These are phyloP conservation scores for Meiosimyza decipiens DNA, from an alignment of 2,888 invertebrate genomes.

Conservation along the genomic window DNA sequence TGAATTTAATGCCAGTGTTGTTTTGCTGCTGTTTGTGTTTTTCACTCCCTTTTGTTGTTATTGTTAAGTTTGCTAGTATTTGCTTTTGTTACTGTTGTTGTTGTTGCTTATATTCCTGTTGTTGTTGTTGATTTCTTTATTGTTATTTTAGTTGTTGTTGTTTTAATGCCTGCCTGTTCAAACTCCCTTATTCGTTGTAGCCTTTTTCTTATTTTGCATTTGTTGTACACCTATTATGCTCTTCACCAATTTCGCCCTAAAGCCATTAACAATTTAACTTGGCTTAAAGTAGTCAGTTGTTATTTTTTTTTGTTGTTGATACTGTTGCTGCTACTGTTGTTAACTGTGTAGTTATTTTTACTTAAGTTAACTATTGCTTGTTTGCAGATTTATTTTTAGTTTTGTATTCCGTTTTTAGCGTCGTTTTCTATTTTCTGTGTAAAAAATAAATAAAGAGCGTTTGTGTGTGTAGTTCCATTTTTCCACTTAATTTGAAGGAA, in stretches of 20 bases:
- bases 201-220: too few species aligned
- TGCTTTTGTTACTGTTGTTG: constrained; percentile 9
- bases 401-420: background rate
- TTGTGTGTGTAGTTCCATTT: too few species aligned
- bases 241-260: background rate
- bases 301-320: background rate
- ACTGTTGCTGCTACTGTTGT: background rate
- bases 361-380: background rate
- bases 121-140: constrained; percentile 12
- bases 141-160: constrained; percentile 36
- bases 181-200: background rate
- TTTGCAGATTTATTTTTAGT: background rate
- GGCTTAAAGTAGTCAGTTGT: constrained; percentile 19
- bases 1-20: constrained; percentile 23
- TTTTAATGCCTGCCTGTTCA: constrained; percentile 37
- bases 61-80: background rate
- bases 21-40: background rate
- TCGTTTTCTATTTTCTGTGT: too few species aligned
- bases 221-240: too few species aligned
- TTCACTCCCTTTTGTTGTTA: background rate
- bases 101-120: constrained; percentile 37
- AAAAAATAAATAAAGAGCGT: too few species aligned
- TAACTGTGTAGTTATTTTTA: constrained; percentile 4
- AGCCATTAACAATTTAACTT: constrained; percentile 30
- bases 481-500: too few species aligned